Evolutionary conservation across 2,888 invertebrate species (phyloP).

Genomic region (Agrypnus murinus): DNA sequence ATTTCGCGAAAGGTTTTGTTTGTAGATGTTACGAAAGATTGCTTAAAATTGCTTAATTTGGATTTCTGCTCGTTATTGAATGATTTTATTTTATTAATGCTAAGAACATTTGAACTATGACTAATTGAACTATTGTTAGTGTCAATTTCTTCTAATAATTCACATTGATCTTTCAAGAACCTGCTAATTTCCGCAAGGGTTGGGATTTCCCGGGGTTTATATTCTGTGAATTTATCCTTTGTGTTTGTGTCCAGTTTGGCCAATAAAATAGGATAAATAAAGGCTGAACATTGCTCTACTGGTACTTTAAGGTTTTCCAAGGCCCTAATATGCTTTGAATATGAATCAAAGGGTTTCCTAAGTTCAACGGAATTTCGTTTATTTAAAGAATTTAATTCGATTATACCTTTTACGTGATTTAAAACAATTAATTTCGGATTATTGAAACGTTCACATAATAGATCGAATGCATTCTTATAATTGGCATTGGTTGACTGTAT

Average conservation of each 20-base stretch:
- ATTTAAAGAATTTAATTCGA: constrained; percentile 4
- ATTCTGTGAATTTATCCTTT: constrained; percentile 9
- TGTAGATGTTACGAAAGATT: not conserved
- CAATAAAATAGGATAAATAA: constrained; percentile 16
- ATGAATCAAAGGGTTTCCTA: constrained; percentile 2
- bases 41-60: not conserved
- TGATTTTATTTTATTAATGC: no score
- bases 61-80: not conserved
- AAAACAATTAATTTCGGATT: constrained; percentile 25
- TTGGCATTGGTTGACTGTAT: constrained; percentile 13
- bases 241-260: constrained; percentile 19
- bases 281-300: not conserved
- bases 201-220: constrained; percentile 1
- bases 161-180: not conserved
- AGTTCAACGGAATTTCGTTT: constrained; percentile 7
- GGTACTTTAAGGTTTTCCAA: constrained; percentile 7
- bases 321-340: constrained; percentile 8
- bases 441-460: constrained; percentile 6
- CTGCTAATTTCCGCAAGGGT: constrained; percentile 1
- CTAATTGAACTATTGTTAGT: not conserved
- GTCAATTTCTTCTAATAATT: constrained; percentile 5
- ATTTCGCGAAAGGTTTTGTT: no score
- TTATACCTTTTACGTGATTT: constrained; percentile 20
- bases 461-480: constrained; percentile 8
- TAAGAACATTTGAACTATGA: no score